phyloP scores from a whole-genome alignment of 2,797 vertebrate genomes.

The Serranus cabrilla region DNA sequence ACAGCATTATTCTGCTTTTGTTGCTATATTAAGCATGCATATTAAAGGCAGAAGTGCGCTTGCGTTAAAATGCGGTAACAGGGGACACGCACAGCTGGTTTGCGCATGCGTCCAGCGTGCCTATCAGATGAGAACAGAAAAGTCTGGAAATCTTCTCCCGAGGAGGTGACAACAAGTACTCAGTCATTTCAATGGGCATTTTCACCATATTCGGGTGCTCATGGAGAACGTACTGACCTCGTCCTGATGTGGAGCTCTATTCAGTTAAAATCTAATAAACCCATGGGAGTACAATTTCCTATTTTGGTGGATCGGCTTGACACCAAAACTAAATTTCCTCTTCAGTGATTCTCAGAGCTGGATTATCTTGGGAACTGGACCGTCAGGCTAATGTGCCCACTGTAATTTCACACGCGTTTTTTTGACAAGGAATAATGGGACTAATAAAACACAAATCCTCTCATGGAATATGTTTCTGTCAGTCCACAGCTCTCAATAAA shows the following conservation, averaged over 20 bases:
- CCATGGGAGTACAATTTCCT: slow-evolving; percentile 75
- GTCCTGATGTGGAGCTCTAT: slow-evolving; percentile 68
- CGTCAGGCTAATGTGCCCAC: slow-evolving; percentile 59
- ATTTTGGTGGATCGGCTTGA: slow-evolving; percentile 76
- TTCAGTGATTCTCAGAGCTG: slow-evolving; percentile 66
- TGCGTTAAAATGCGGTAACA: slow-evolving; percentile 84
- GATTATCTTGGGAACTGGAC: slow-evolving; percentile 79
- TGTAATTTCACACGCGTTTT: slow-evolving; percentile 59
- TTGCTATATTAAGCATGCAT: slow-evolving; percentile 75
- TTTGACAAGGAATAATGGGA: slow-evolving; percentile 67
- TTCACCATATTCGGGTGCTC: slow-evolving; percentile 35
- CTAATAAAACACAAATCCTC: slow-evolving; percentile 53
- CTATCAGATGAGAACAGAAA: slow-evolving; percentile 67
- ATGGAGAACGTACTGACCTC: slow-evolving; percentile 60
- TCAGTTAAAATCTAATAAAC: slow-evolving; percentile 70
- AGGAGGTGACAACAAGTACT: slow-evolving; percentile 17
- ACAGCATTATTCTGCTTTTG: slow-evolving; percentile 67
- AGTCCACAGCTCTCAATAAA: slow-evolving; percentile 71
- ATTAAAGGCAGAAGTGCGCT: slow-evolving; percentile 57
- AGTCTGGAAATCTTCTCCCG: slow-evolving; percentile 48
- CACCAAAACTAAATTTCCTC: slow-evolving; percentile 71
- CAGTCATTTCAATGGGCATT: slow-evolving; percentile 42
- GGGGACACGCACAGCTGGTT: not conserved
- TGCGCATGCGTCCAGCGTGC: slow-evolving; percentile 68
- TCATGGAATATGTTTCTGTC: slow-evolving; percentile 72